phyloP scores from a whole-genome alignment of 2,797 vertebrate species.

The Gallinago stenura region DNA sequence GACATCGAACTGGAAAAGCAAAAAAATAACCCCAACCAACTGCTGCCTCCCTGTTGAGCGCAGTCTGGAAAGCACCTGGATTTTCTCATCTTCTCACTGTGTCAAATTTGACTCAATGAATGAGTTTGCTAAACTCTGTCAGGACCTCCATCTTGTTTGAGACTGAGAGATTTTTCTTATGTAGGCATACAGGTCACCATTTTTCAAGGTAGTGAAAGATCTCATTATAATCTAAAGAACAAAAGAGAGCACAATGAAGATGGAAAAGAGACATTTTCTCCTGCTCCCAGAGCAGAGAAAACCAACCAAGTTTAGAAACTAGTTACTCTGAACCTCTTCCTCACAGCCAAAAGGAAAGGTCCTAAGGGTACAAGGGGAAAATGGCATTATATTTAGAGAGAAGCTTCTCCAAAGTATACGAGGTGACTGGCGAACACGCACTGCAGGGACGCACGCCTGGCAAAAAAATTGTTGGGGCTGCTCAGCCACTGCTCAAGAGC shows the following conservation, averaged over 20 bases:
- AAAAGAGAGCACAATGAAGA: background rate
- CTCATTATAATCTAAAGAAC: background rate
- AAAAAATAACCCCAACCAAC: background rate
- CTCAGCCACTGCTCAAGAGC: background rate
- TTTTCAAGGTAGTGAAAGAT: background rate
- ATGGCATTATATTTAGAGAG: background rate
- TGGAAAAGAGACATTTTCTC: background rate
- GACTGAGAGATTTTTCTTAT: background rate
- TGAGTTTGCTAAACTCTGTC: background rate
- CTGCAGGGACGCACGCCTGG: background rate
- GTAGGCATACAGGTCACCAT: background rate
- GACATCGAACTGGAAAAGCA: background rate
- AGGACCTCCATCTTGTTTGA: background rate
- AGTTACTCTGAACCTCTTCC: background rate
- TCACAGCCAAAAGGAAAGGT: background rate
- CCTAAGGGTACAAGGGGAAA: background rate
- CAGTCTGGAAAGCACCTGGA: background rate
- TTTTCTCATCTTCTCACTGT: background rate
- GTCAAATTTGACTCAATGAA: background rate
- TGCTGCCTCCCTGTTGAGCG: background rate
- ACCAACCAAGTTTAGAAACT: background rate
- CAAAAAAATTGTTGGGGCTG: background rate
- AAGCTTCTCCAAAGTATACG: background rate
- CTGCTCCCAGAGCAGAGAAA: background rate
- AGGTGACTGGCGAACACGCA: accelerated